phyloP scores from a whole-genome alignment of 2,888 invertebrate species.

The Flexamia atlantica region DNA sequence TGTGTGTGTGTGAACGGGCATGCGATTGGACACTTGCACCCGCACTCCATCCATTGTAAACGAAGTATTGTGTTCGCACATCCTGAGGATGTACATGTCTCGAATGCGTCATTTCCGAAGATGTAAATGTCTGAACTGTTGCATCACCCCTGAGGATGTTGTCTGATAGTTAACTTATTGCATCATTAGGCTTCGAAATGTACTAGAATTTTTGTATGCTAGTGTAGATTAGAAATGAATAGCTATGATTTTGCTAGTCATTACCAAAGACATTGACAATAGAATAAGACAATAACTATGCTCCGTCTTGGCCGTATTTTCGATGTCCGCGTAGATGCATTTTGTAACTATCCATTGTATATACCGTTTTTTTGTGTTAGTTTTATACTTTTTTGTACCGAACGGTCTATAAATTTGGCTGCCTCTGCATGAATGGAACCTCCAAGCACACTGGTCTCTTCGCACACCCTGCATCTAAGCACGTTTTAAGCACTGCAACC shows the following conservation, averaged over 20 bases:
- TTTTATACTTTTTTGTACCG: constrained; percentile 21
- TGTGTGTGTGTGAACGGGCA: constrained; percentile 1
- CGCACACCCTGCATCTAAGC: constrained; percentile 29
- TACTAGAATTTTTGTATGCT: constrained; percentile 8
- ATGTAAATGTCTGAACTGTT: not conserved
- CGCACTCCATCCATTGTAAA: not conserved
- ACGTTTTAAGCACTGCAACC: constrained; percentile 54
- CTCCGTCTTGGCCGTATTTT: too few species aligned
- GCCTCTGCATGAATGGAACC: constrained; percentile 1
- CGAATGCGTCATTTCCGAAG: too few species aligned
- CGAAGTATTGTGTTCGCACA: not conserved
- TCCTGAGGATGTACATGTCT: too few species aligned
- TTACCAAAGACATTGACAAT: constrained; percentile 52
- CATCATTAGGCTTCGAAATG: not conserved
- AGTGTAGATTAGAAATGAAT: constrained; percentile 46
- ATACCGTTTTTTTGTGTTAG: constrained; percentile 8
- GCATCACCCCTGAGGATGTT: too few species aligned
- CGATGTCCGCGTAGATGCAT: constrained; percentile 31
- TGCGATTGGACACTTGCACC: constrained; percentile 45
- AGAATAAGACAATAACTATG: constrained; percentile 16
- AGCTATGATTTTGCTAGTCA: constrained; percentile 56
- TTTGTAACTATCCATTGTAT: not conserved
- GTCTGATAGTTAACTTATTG: too few species aligned
- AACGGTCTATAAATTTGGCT: not conserved
- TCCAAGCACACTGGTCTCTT: not conserved